These are phyloP conservation scores for Herminia tarsipennalis DNA, from an alignment of 2,888 invertebrate species.

Conservation along the genomic window DNA sequence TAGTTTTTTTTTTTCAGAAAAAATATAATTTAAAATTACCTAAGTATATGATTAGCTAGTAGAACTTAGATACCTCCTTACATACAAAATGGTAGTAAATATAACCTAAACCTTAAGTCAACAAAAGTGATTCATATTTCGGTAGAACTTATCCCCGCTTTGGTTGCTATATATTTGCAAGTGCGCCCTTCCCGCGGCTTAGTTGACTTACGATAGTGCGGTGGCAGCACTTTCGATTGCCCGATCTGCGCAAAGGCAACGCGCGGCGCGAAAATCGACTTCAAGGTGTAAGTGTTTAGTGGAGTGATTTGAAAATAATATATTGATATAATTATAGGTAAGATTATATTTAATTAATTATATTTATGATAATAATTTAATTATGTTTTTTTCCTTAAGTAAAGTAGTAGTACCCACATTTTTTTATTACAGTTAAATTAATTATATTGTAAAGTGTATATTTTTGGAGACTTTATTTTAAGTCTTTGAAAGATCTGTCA, in stretches of 20 bases:
- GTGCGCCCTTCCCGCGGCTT: constrained; percentile 61
- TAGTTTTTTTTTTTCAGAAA: too few species aligned
- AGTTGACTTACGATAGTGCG: constrained; percentile 49
- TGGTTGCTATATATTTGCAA: constrained; percentile 54
- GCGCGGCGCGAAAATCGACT: constrained; percentile 28
- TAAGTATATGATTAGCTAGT: too few species aligned
- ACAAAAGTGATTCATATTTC: constrained; percentile 7
- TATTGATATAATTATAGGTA: constrained; percentile 2
- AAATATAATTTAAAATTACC: too few species aligned
- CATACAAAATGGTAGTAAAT: neutral
- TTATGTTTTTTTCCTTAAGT: neutral
- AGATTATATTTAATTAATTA: neutral
- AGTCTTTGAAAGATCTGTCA: too few species aligned
- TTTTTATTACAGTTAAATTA: too few species aligned
- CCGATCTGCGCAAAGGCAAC: constrained; percentile 51
- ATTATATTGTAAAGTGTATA: too few species aligned
- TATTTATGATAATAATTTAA: neutral
- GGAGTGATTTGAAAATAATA: constrained; percentile 8
- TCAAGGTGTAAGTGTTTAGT: constrained; percentile 6
- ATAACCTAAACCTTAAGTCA: neutral
- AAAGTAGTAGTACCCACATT: neutral
- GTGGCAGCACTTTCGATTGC: constrained; percentile 40
- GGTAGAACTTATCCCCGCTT: constrained; percentile 51
- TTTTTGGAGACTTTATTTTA: too few species aligned
- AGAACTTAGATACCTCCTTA: too few species aligned